Evolutionary conservation across 2,888 invertebrate species (phyloP).

Genomic region (Tolmerus cingulatus): DNA sequence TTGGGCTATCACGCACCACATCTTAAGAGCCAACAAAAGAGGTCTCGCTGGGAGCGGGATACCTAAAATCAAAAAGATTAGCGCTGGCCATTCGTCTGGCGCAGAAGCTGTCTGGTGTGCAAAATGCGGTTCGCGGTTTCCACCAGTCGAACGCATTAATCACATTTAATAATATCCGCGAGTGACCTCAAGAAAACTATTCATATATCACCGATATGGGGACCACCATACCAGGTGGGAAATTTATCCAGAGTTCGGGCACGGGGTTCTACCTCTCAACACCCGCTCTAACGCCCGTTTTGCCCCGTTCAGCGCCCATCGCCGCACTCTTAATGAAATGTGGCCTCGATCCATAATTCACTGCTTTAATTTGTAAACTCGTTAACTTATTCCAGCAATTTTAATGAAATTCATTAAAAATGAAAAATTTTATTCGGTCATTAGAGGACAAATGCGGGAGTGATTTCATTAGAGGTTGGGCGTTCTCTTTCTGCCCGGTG

Average conservation of each 20-base stretch:
- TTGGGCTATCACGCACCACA: not conserved
- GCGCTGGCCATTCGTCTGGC: not conserved
- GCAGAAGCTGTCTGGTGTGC: not conserved
- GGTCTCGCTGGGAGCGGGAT: not conserved
- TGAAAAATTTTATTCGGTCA: conserved; percentile 41
- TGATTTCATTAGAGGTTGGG: conserved; percentile 33
- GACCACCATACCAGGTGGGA: not conserved
- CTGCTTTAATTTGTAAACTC: conserved; percentile 43
- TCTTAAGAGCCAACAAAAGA: not conserved
- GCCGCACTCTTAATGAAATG: conserved; percentile 11
- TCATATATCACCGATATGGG: conserved; percentile 3
- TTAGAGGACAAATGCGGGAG: conserved; percentile 28
- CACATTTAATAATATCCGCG: conserved; percentile 2
- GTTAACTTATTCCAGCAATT: conserved; percentile 45
- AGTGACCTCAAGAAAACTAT: conserved; percentile 19
- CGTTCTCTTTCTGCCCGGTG: not conserved
- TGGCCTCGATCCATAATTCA: conserved; percentile 42
- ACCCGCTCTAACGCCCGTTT: not conserved
- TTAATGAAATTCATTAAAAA: conserved; percentile 46
- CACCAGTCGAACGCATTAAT: conserved; percentile 2
- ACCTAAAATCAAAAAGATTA: not conserved
- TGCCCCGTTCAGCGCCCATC: not conserved
- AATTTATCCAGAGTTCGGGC: not conserved
- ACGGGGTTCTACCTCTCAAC: not conserved
- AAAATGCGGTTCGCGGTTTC: not conserved